These are phyloP conservation scores for Orius insidiosus DNA, from an alignment of 1,140 invertebrate species.

Conservation along the genomic window DNA sequence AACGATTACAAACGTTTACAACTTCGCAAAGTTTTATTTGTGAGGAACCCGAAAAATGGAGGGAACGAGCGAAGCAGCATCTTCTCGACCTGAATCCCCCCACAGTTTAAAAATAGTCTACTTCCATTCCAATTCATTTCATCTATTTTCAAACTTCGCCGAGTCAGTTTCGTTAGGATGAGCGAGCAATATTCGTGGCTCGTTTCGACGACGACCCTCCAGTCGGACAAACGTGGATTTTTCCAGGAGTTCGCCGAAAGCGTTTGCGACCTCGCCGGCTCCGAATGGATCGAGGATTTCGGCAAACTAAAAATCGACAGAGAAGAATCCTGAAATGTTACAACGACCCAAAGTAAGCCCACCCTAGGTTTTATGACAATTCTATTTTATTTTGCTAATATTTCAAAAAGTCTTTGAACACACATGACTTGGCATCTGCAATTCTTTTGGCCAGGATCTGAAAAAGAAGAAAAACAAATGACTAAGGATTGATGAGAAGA, in stretches of 20 bases:
- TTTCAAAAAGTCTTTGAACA: neutral
- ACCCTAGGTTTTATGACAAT: no score
- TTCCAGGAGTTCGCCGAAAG: slow-evolving; percentile 36
- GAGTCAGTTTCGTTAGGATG: no score
- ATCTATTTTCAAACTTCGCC: no score
- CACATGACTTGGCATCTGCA: neutral
- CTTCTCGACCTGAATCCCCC: no score
- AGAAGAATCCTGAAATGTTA: slow-evolving; percentile 32
- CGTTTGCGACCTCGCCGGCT: slow-evolving; percentile 27
- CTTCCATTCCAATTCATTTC: no score
- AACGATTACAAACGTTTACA: no score
- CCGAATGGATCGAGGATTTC: slow-evolving; percentile 35
- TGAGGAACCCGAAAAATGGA: no score
- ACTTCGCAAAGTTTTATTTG: no score
- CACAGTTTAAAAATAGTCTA: no score
- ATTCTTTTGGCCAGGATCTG: neutral
- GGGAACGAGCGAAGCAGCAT: no score
- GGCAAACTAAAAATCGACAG: slow-evolving; percentile 31
- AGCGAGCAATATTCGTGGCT: slow-evolving; percentile 21
- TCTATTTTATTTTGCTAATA: neutral
- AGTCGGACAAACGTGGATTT: slow-evolving; percentile 38
- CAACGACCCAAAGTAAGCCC: slow-evolving; percentile 25
- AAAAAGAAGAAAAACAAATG: no score
- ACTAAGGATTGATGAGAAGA: no score
- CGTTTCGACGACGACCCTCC: slow-evolving; percentile 38